Evolutionary conservation across 2,888 invertebrate species (phyloP).

Genomic region (Tetanocera ferruginea): DNA sequence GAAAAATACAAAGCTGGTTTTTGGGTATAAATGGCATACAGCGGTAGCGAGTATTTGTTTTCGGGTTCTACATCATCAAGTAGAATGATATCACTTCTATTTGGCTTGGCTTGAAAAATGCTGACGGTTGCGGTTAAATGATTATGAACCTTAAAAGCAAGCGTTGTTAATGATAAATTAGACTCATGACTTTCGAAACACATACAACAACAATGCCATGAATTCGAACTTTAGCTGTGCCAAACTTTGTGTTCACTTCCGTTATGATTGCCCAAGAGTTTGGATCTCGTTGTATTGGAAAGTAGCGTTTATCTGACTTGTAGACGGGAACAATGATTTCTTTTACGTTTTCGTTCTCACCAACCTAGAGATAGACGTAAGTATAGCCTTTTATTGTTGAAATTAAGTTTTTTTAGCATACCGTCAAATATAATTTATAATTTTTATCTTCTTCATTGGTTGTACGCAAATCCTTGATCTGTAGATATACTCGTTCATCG

Average conservation of each 20-base stretch:
- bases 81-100: constrained; percentile 77
- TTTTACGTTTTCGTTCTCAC: constrained; percentile 72
- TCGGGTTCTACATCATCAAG: constrained; percentile 80
- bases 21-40: constrained; percentile 89
- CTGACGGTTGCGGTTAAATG: constrained; percentile 83
- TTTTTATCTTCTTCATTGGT: constrained; percentile 54
- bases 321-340: constrained; percentile 82
- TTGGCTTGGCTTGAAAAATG: constrained; percentile 78
- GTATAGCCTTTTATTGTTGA: not conserved
- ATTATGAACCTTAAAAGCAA: constrained; percentile 81
- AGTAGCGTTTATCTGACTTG: constrained; percentile 90
- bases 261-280: constrained; percentile 86
- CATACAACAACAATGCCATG: constrained; percentile 87
- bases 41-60: constrained; percentile 81
- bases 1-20: constrained; percentile 92
- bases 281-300: constrained; percentile 75
- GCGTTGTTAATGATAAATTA: no score
- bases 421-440: constrained; percentile 57
- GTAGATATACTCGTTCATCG: constrained; percentile 66
- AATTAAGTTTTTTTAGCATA: constrained; percentile 41
- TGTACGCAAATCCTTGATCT: constrained; percentile 60
- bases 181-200: constrained; percentile 20
- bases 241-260: constrained; percentile 86
- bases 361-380: constrained; percentile 71
- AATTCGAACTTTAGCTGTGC: constrained; percentile 86